A percentile compares a stretch with the other conserved stretches of the same genome.
phyloP scores from a whole-genome alignment of 1,140 invertebrate species.

The Ooceraea biroi region DNA sequence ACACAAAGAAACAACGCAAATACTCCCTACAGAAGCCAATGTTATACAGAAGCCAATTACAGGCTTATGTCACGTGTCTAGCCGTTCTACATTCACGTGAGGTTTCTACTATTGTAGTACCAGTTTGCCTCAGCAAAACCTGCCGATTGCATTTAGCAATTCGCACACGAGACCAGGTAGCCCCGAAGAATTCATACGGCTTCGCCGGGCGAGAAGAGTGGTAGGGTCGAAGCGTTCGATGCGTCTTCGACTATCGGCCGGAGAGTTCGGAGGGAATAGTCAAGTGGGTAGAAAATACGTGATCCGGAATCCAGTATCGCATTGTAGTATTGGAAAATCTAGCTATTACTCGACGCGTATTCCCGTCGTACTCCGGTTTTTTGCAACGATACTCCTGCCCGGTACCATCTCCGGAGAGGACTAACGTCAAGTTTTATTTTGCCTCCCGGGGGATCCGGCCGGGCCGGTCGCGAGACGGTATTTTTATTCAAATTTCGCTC shows the following conservation, averaged over 20 bases:
- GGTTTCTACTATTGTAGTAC: background rate
- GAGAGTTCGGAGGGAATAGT: conserved; percentile 55
- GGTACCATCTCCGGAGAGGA: background rate
- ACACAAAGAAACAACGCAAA: background rate
- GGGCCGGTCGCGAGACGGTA: conserved; percentile 65
- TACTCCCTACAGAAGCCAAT: background rate
- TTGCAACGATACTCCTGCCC: too few species aligned
- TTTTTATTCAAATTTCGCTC: conserved; percentile 80
- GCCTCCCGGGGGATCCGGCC: conserved; percentile 40
- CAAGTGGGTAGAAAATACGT: conserved; percentile 63
- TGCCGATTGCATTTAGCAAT: conserved; percentile 29
- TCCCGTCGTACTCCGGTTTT: conserved; percentile 5
- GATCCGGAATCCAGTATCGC: conserved; percentile 60
- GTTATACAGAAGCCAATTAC: conserved; percentile 21
- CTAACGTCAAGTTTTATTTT: conserved; percentile 69
- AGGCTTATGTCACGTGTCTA: background rate
- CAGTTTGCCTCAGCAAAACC: background rate
- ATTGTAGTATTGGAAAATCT: conserved; percentile 68
- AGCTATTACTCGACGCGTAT: conserved; percentile 61
- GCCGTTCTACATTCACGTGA: background rate
- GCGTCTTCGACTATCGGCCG: background rate
- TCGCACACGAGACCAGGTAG: conserved; percentile 6
- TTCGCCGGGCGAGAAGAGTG: background rate
- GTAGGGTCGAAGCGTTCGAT: conserved; percentile 15
- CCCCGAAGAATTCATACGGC: conserved; percentile 30